Evolutionary conservation across 2,797 vertebrate species (phyloP).

Genomic region (Okamejei kenojei): DNA sequence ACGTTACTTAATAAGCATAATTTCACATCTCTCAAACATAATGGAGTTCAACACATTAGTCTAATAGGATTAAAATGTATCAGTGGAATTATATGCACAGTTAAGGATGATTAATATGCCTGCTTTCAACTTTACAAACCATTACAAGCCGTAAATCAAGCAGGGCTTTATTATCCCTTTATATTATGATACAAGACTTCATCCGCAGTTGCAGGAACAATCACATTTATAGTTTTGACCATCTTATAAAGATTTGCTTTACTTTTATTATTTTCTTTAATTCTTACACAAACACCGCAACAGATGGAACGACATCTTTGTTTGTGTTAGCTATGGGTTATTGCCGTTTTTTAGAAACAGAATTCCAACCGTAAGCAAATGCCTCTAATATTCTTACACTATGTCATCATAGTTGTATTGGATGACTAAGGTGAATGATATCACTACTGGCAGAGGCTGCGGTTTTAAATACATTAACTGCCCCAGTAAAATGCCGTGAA

Average conservation of each 20-base stretch:
- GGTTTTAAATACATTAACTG: too few relatives aligned
- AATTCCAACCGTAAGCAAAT: too few relatives aligned
- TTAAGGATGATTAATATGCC: constrained; percentile 25
- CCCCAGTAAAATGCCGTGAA: too few relatives aligned
- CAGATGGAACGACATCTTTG: neutral
- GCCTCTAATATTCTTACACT: too few relatives aligned
- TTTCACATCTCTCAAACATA: constrained; percentile 30
- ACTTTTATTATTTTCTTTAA: neutral
- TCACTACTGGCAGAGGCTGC: too few relatives aligned
- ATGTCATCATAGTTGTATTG: too few relatives aligned
- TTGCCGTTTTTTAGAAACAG: too few relatives aligned
- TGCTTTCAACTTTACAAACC: constrained; percentile 29
- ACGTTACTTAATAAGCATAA: neutral
- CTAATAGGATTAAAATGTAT: constrained; percentile 31
- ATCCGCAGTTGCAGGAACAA: neutral
- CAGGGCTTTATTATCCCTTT: neutral
- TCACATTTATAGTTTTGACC: neutral
- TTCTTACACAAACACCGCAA: neutral
- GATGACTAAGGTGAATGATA: too few relatives aligned
- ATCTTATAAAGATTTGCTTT: neutral
- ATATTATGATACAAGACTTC: neutral
- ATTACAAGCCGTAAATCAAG: constrained; percentile 26
- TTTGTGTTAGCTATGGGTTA: too few relatives aligned
- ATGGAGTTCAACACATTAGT: constrained; percentile 26
- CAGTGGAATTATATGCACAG: constrained; percentile 19